Base-by-base conservation (phyloP, 2,797 vertebrate species). In the Crenichthys baileyi region DNA sequence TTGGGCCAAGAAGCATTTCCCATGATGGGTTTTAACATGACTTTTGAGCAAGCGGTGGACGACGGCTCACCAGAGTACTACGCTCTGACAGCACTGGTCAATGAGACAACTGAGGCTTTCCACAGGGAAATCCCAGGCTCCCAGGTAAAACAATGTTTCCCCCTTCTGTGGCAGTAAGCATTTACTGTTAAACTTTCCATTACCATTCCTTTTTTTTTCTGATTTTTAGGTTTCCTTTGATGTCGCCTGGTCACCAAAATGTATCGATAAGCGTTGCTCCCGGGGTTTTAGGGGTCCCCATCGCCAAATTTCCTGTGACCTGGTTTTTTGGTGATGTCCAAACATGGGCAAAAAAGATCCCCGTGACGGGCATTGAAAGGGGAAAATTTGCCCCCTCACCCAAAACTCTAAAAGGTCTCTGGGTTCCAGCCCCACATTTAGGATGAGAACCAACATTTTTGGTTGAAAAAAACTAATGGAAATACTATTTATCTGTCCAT, bases 11-110 rank as follows among this genome's bases (percentile, higher is more conserved):
- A 92, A 65, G 0, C 98, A 98, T 83, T 96, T 97, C n/a, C n/a
- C 75, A 97, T 99, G 98, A 99, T 89, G 98, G 98, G 72, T 98
- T 99, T 99, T 93, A 99, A 99, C 92, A 85, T 99, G 98, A 99
- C 84, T 96, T 96, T 99, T 86, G 98, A 99, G 78, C 97, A 99
- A 80, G 95, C 93, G n/a, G 96, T 97, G 77, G 91, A 91, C 0
- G 75, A 90, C 71, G 92, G 76, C 22, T 96, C 97, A 0, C 90
- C 95, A 0, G 96, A 98, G 87, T 98, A 97, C 87, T 85, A 95
- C 20, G 97, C 97, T 51, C 84, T 99, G 90, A 98, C 97, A 56
- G 92, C 94, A 24, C 94, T 99, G 83, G 97, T 99, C 74, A 96
- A 93, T 87, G 98, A 99, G 94, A 97, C 96, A 63, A 94, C 97